Percentiles rank a stretch among this genome's conserved stretches.
phyloP scores from a whole-genome alignment of 2,113 vertebrate species.

The Bucco capensis region DNA sequence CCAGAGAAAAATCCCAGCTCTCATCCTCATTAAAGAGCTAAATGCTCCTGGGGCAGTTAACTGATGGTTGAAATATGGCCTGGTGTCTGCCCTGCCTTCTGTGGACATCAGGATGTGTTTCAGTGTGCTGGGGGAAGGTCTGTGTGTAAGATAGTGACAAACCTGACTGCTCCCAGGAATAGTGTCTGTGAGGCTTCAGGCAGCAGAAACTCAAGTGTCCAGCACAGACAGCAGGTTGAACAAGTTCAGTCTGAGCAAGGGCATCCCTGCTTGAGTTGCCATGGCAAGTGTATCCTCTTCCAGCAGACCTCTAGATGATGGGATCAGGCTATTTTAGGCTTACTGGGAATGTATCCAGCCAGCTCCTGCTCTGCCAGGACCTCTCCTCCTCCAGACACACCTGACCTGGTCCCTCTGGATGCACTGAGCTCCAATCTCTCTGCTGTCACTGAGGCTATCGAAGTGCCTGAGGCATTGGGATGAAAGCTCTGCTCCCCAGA shows the following conservation, averaged over 20 bases:
- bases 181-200: neutral
- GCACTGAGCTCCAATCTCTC: neutral
- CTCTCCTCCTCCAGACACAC: neutral
- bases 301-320: neutral
- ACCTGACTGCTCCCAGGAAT: neutral
- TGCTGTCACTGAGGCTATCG: neutral
- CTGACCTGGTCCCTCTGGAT: neutral
- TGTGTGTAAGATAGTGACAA: neutral
- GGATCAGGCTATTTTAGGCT: neutral
- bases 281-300: neutral
- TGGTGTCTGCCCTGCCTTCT: neutral
- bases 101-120: neutral
- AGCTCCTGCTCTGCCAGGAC: neutral
- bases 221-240: no score
- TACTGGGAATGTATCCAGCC: neutral
- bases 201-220: no score
- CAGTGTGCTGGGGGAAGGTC: neutral
- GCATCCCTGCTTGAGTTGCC: neutral
- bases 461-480: neutral
- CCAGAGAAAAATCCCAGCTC: conserved; percentile 37
- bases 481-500: neutral
- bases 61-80: neutral
- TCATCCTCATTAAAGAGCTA: conserved; percentile 24
- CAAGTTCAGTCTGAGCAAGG: neutral
- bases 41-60: conserved; percentile 9